A percentile compares a stretch with the other conserved stretches of the same genome.
phyloP scores from a whole-genome alignment of 2,113 vertebrate species.

The Ondatra zibethicus region DNA sequence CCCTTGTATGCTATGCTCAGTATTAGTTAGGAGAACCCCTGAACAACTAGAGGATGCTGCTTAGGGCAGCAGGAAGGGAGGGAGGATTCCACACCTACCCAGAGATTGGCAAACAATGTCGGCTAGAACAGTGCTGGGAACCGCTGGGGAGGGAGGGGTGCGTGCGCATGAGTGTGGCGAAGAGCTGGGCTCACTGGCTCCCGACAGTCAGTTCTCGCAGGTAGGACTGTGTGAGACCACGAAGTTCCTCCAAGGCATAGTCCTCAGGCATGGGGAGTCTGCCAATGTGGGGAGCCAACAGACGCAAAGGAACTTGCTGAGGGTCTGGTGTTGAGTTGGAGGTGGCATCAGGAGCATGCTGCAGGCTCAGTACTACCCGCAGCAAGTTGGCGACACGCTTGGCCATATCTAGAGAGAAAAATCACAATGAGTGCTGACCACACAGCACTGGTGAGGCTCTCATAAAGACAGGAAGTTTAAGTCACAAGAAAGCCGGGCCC shows the following conservation, averaged over 20 bases:
- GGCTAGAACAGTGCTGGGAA: not conserved
- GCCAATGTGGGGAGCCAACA: conserved; percentile 92
- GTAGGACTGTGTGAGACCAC: conserved; percentile 94
- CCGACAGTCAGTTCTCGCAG: conserved; percentile 90
- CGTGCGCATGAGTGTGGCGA: conserved; percentile 52
- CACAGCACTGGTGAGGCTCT: too few species aligned
- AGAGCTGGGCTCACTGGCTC: conserved; percentile 83
- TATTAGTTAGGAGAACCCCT: conserved; percentile 72
- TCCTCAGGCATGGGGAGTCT: conserved; percentile 97
- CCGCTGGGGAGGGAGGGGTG: conserved; percentile 61
- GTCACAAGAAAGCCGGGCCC: not conserved
- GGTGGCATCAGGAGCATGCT: conserved; percentile 86
- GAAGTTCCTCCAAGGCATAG: conserved; percentile 96
- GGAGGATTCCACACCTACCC: conserved; percentile 12
- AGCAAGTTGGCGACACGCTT: conserved; percentile 96
- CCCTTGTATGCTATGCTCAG: conserved; percentile 69
- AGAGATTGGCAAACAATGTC: conserved; percentile 44
- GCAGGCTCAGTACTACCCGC: conserved; percentile 93
- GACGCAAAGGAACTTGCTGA: conserved; percentile 87
- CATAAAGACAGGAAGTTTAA: not conserved
- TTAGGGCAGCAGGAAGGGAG: conserved; percentile 46
- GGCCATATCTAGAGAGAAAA: conserved; percentile 93
- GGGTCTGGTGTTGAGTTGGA: conserved; percentile 69
- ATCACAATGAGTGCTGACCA: not conserved
- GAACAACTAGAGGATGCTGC: conserved; percentile 54